A percentile compares a stretch with the other conserved stretches of the same genome.
phyloP scores from a whole-genome alignment of 2,113 vertebrate genomes.

The Orcinus orca region DNA sequence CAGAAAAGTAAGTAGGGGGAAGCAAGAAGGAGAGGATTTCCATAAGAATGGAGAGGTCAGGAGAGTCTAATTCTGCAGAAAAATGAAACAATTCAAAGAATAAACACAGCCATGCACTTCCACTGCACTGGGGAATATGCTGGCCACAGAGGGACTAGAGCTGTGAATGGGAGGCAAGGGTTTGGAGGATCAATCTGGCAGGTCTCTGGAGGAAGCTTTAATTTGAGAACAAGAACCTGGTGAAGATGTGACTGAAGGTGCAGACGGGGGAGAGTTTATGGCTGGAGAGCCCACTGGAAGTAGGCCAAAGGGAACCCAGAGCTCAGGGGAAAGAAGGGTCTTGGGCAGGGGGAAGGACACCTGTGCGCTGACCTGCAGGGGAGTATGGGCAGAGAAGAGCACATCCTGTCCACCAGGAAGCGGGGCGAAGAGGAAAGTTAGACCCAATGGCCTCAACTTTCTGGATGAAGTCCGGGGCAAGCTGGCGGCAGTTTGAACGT shows the following conservation, averaged over 20 bases:
- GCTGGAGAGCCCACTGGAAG: background rate
- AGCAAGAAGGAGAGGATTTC: background rate
- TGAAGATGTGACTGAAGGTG: background rate
- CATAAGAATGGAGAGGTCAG: background rate
- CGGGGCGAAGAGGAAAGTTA: background rate
- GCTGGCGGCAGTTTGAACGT: background rate
- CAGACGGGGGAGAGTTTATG: background rate
- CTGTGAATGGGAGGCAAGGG: too few relatives aligned
- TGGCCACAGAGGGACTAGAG: background rate
- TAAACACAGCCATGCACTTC: background rate
- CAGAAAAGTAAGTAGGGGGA: background rate
- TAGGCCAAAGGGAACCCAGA: background rate
- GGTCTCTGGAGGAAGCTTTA: background rate
- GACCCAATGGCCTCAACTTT: background rate
- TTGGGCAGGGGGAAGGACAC: background rate
- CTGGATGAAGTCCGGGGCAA: background rate
- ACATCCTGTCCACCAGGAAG: background rate
- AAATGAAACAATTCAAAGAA: background rate
- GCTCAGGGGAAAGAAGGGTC: too few relatives aligned
- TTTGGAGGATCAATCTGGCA: background rate
- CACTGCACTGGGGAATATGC: background rate
- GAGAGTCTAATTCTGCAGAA: background rate
- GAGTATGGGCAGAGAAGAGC: background rate
- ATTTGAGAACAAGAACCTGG: background rate
- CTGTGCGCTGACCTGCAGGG: background rate